Percentiles rank a stretch among this genome's conserved stretches.
These are phyloP conservation scores for Catalaphyllia jardinei DNA, from an alignment of 64 coral and sea anemone genomes.

Conservation along the genomic window DNA sequence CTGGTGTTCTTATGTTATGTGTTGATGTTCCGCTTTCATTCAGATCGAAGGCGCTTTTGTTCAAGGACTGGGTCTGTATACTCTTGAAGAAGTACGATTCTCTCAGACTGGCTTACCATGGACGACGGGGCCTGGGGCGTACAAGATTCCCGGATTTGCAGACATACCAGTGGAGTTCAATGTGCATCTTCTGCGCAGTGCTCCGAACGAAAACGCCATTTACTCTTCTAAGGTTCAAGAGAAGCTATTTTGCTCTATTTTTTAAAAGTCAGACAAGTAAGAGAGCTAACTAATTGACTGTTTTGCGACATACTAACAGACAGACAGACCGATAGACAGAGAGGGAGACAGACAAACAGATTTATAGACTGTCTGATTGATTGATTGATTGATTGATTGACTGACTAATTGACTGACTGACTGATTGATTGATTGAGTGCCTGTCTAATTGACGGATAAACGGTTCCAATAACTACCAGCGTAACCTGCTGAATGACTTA, in stretches of 20 bases:
- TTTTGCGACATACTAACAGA: no score
- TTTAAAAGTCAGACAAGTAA: no score
- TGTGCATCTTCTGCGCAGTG: constrained; percentile 80
- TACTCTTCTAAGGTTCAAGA: constrained; percentile 71
- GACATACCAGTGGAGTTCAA: constrained; percentile 90
- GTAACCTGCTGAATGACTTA: no score
- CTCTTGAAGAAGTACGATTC: constrained; percentile 76
- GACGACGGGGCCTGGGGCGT: constrained; percentile 84
- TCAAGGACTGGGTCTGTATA: constrained; percentile 86
- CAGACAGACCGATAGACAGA: no score
- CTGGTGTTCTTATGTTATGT: no score
- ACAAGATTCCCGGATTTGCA: constrained; percentile 90
- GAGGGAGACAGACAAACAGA: no score
- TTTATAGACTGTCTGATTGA: no score
- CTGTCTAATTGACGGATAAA: neutral
- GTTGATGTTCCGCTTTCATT: neutral
- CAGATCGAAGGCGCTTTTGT: constrained; percentile 87
- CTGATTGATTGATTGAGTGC: neutral
- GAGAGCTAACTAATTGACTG: no score
- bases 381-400: no score
- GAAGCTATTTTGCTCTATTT: no score
- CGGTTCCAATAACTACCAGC: no score
- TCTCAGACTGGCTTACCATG: constrained; percentile 67
- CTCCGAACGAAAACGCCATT: constrained; percentile 84
- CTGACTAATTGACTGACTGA: no score